Base-by-base conservation (phyloP, 1,140 invertebrate genomes). In the Sinonovacula constricta region DNA sequence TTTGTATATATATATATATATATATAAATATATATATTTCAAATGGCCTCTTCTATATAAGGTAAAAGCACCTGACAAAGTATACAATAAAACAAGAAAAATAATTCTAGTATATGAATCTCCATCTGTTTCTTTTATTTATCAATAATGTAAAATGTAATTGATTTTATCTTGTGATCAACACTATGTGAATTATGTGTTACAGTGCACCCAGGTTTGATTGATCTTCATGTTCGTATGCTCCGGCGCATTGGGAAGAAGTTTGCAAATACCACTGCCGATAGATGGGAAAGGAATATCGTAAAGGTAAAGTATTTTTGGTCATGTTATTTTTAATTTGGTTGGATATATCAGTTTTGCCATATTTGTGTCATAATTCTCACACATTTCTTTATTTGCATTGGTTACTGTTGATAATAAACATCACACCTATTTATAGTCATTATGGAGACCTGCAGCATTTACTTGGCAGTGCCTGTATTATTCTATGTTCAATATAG, bases 261-360 rank as follows among this genome's bases (percentile, higher is more conserved):
- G 24, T 66, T 63, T 96, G 91, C 79, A 67, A 95, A 94, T 80
- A 95, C 97, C 24, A 93, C 94, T 80, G 93, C 94, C 80, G 96
- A 97, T 83, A 95, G 95, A 92, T 99, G 97, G 97, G 97, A 99
- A 90, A 94, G 93, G 87, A 94, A 94, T 71, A 89, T 99, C 72
- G 94, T 96, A 60, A 98, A 97, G 88, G 91, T 92, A 83, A 66
- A 53, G 59, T 24, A n/a, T 54, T 22, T 18, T 30, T 7, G n/a
- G 31, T 65, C n/a, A 2, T 39, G 2, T 62, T 12, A 24, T n/a
- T 7, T 22, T 22, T n/a, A 22, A 7, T 12, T 10, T 10, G 18
- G 26, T 12, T 10, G 18, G 54, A 24, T 7, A 7, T 57, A 28
- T 57, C n/a, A 22, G 18, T 7, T 57, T 57, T 57, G 54, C 54